Percentiles rank a stretch among this genome's conserved stretches.
Conservation (phyloP, 2,797 vertebrate genomes). For the Neostethus bicornis region DNA sequence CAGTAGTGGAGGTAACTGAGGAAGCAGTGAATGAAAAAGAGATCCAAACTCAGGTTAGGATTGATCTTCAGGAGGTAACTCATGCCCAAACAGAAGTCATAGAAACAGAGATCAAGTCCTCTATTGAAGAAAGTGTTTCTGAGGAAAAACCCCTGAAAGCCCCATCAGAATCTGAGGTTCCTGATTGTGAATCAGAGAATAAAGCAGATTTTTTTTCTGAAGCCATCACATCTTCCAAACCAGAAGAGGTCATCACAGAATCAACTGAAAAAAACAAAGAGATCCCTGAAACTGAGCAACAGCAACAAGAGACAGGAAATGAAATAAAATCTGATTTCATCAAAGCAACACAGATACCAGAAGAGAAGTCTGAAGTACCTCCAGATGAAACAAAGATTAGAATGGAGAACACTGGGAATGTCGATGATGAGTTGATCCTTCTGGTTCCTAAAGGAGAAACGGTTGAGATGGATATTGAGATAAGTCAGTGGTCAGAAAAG, state of each 20-base stretch:
- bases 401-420: conserved; percentile 34
- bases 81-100: neutral
- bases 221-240: conserved; percentile 4
- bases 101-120: neutral
- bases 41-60: conserved; percentile 51
- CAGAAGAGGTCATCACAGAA: conserved; percentile 11
- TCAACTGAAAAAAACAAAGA: conserved; percentile 11
- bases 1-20: conserved; percentile 54
- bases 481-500: conserved; percentile 35
- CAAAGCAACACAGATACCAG: conserved; percentile 15
- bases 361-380: conserved; percentile 13
- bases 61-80: conserved; percentile 55
- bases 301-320: conserved; percentile 17
- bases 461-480: conserved; percentile 65
- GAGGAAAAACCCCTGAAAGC: neutral
- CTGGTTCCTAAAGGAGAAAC: conserved; percentile 70
- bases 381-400: conserved; percentile 14
- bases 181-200: conserved; percentile 18
- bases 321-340: neutral
- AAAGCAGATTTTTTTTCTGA: conserved; percentile 24
- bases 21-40: conserved; percentile 40
- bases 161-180: neutral
- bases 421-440: conserved; percentile 56
- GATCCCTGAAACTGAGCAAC: conserved; percentile 13
- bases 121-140: conserved; percentile 2